A percentile compares a stretch with the other conserved stretches of the same genome.
Conservation (phyloP, 2,888 invertebrate genomes). For the Notodonta ziczac region DNA sequence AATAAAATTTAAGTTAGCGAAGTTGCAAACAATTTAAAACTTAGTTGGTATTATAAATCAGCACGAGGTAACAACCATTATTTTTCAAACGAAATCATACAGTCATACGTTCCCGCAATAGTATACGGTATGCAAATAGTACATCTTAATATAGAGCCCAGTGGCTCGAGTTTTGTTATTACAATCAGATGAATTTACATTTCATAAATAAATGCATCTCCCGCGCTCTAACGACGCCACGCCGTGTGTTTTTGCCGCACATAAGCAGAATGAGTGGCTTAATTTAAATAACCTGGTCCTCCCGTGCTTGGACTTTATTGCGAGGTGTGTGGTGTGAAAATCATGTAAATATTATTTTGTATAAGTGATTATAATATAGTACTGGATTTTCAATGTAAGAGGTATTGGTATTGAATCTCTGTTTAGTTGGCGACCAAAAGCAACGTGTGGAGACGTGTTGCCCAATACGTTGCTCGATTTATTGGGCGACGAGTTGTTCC, state of each 20-base stretch:
- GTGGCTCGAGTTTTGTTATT: constrained; percentile 82
- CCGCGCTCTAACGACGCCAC: constrained; percentile 70
- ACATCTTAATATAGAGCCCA: constrained; percentile 84
- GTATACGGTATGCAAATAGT: constrained; percentile 79
- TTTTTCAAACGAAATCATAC: constrained; percentile 13
- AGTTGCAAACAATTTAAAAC: too few species aligned
- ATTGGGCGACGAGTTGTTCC: too few species aligned
- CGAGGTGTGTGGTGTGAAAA: constrained; percentile 57
- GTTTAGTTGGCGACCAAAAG: neutral
- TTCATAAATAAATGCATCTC: constrained; percentile 85
- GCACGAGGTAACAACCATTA: neutral
- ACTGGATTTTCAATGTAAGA: constrained; percentile 10
- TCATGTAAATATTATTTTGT: constrained; percentile 34
- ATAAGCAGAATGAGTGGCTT: constrained; percentile 42
- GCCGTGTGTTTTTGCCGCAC: constrained; percentile 54
- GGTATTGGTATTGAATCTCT: neutral
- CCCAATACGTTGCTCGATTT: neutral
- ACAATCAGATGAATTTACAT: constrained; percentile 85
- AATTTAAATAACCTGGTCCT: constrained; percentile 71
- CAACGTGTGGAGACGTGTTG: neutral
- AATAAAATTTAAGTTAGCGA: too few species aligned
- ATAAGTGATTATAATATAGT: constrained; percentile 6
- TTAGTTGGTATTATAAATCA: neutral
- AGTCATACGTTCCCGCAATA: constrained; percentile 62
- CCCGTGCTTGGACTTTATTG: constrained; percentile 43